Conservation (phyloP, 2,113 vertebrate species). For the Microtus oregoni region DNA sequence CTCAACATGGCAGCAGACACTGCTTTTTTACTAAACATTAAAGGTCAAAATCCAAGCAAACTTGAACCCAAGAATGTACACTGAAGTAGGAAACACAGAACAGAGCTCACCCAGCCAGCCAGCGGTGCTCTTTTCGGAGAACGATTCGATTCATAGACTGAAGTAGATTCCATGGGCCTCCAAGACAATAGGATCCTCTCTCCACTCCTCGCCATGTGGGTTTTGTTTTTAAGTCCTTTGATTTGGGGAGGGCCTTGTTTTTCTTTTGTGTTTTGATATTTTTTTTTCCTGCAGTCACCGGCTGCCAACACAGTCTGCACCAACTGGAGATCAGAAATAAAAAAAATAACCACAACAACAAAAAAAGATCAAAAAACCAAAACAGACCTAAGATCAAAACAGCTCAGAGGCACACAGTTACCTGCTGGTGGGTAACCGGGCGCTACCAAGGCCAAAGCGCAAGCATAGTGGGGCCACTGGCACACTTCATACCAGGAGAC, state of each 20-base stretch:
- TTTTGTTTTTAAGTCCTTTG: conserved; percentile 80
- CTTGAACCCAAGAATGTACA: conserved; percentile 86
- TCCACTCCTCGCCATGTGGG: conserved; percentile 84
- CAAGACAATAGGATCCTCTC: conserved; percentile 86
- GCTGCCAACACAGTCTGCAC: conserved; percentile 86
- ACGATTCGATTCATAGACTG: conserved; percentile 82
- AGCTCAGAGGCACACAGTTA: conserved; percentile 82
- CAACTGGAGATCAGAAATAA: conserved; percentile 83
- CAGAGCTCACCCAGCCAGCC: conserved; percentile 84
- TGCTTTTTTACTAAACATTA: conserved; percentile 83
- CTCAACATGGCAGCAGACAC: conserved; percentile 86
- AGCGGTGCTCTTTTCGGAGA: conserved; percentile 84
- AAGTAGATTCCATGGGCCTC: conserved; percentile 86
- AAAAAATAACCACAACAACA: conserved; percentile 71
- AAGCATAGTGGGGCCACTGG: conserved; percentile 83
- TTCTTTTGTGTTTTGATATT: conserved; percentile 73
- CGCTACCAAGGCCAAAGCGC: conserved; percentile 74
- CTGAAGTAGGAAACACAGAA: conserved; percentile 87
- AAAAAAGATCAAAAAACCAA: conserved; percentile 50
- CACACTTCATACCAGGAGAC: conserved; percentile 85
- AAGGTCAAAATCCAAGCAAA: conserved; percentile 82
- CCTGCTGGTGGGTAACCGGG: conserved; percentile 78
- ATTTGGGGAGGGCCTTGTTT: conserved; percentile 83
- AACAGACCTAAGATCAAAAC: conserved; percentile 79
- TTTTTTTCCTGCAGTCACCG: conserved; percentile 85